phyloP scores from a whole-genome alignment of 2,797 vertebrate genomes.

The Natrix natrix region DNA sequence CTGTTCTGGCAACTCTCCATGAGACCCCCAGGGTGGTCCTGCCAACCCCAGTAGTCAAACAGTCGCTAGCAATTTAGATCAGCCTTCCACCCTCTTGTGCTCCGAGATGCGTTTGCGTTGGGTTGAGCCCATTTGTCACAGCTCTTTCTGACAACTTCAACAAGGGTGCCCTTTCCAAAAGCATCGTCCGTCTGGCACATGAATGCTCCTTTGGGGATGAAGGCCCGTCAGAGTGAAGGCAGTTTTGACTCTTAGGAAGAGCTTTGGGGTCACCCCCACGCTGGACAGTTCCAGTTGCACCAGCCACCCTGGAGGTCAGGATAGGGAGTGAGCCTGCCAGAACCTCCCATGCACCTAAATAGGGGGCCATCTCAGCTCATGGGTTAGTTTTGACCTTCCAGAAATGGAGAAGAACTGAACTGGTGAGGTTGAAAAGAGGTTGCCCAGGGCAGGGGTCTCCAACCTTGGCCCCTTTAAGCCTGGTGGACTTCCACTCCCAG shows the following conservation, averaged over 20 bases:
- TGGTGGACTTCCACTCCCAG: too few species aligned
- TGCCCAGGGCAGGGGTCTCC: too few species aligned
- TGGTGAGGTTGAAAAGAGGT: neutral
- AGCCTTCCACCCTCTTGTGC: too few species aligned
- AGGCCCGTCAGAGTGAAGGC: neutral
- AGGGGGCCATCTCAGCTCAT: too few species aligned
- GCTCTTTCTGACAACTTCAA: constrained; percentile 4
- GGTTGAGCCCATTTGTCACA: constrained; percentile 14
- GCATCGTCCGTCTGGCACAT: neutral
- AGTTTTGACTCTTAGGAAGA: neutral
- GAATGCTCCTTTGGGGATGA: neutral
- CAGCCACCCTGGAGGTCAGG: too few species aligned
- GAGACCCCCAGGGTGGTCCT: neutral
- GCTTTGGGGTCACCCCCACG: fast-evolving
- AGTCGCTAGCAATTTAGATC: neutral
- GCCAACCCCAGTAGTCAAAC: neutral
- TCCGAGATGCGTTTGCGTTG: neutral
- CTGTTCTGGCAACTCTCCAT: neutral
- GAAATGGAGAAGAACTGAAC: too few species aligned
- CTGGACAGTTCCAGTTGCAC: neutral
- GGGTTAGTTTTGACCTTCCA: neutral
- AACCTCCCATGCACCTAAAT: neutral
- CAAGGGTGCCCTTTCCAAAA: neutral
- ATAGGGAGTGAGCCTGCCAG: neutral
- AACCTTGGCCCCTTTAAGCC: too few species aligned